phyloP scores from a whole-genome alignment of 2,888 invertebrate species.

The Drosophila paramelanica region DNA sequence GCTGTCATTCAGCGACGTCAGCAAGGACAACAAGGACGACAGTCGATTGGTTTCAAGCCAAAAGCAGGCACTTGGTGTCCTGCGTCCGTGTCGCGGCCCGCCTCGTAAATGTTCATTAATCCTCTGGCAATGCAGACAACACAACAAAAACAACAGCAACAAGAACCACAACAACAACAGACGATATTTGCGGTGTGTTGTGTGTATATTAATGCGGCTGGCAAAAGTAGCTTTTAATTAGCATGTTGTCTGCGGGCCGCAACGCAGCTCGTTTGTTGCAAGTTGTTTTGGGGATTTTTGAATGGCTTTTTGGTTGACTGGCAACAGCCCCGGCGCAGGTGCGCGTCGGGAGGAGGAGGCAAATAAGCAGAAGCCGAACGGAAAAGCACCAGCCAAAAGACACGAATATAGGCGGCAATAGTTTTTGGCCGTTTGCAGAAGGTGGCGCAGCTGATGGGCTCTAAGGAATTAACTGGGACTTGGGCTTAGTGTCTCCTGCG shows the following conservation, averaged over 20 bases:
- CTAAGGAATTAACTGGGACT: slow-evolving; percentile 25
- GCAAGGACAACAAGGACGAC: slow-evolving; percentile 36
- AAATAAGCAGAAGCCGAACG: neutral
- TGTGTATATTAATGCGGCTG: slow-evolving; percentile 76
- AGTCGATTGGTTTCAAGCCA: slow-evolving; percentile 51
- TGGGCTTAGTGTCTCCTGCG: slow-evolving; percentile 22
- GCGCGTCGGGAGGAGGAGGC: neutral
- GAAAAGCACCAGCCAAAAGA: neutral
- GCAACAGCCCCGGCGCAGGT: slow-evolving; percentile 28
- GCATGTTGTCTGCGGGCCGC: slow-evolving; percentile 70
- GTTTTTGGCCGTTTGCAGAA: slow-evolving; percentile 11
- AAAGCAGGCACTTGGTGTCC: slow-evolving; percentile 20
- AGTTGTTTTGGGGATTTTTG: slow-evolving; percentile 59
- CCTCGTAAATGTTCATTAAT: slow-evolving; percentile 62
- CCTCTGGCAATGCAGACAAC: slow-evolving; percentile 47
- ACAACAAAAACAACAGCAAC: slow-evolving; percentile 24
- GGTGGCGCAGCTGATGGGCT: slow-evolving; percentile 23
- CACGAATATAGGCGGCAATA: slow-evolving; percentile 3
- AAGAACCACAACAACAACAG: slow-evolving; percentile 21
- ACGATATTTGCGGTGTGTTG: slow-evolving; percentile 53
- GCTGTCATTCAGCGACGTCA: slow-evolving; percentile 66
- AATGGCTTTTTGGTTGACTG: slow-evolving; percentile 72
- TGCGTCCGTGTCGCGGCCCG: slow-evolving; percentile 17
- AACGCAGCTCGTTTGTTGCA: slow-evolving; percentile 60
- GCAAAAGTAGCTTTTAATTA: slow-evolving; percentile 77